Evolutionary conservation across 2,113 vertebrate species (phyloP).

Genomic region (Takifugu flavidus): DNA sequence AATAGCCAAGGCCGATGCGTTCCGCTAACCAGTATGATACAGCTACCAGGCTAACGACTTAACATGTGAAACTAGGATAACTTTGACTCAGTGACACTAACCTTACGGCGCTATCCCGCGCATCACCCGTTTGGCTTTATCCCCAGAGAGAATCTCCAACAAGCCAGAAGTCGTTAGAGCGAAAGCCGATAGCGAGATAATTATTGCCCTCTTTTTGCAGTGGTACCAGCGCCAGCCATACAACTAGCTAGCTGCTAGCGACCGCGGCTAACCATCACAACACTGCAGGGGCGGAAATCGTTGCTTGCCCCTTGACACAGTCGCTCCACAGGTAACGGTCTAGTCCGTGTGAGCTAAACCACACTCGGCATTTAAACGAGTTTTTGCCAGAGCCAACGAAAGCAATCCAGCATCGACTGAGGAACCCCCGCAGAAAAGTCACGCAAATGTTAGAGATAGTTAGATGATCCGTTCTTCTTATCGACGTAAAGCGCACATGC

Average conservation of each 20-base stretch:
- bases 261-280: conserved; percentile 53
- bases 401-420: background rate
- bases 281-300: conserved; percentile 52
- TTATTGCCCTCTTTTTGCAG: conserved; percentile 24
- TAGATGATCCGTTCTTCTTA: conserved; percentile 34
- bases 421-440: conserved; percentile 38
- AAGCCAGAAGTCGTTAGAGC: conserved; percentile 16
- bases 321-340: conserved; percentile 25
- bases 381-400: background rate
- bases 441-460: conserved; percentile 38
- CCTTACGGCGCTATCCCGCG: conserved; percentile 29
- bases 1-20: conserved; percentile 44
- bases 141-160: conserved; percentile 7
- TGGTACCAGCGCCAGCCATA: conserved; percentile 23
- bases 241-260: conserved; percentile 46
- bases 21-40: conserved; percentile 43
- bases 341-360: background rate
- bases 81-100: conserved; percentile 49
- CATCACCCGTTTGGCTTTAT: background rate
- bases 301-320: conserved; percentile 28
- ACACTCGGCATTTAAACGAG: background rate
- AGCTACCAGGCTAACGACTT: conserved; percentile 38
- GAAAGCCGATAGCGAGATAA: conserved; percentile 30
- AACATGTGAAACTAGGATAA: conserved; percentile 39
- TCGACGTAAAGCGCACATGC: background rate